Evolutionary conservation across 30 jellyfish, hydroid and myxozoan species (phyloP).

Genomic region (Mastigias papua): DNA sequence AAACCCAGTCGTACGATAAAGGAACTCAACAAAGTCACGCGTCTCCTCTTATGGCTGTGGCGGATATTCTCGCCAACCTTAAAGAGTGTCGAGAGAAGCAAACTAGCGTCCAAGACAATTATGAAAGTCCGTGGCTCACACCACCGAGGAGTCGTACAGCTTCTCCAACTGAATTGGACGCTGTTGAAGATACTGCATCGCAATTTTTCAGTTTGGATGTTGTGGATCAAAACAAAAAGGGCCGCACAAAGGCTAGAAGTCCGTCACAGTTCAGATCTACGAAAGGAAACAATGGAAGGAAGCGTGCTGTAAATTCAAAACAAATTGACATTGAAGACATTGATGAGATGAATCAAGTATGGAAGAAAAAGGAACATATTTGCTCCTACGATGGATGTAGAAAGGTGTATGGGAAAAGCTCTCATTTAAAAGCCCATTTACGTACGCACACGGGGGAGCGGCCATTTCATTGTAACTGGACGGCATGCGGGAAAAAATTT

Average conservation of each 20-base stretch:
- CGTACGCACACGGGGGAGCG: constrained; percentile 99
- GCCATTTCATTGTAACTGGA: constrained; percentile 97
- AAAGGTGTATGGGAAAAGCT: constrained; percentile 96
- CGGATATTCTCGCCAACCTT: constrained; percentile 85
- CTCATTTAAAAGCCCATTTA: constrained; percentile 97
- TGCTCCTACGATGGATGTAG: constrained; percentile 91
- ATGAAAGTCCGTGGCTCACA: constrained; percentile 90
- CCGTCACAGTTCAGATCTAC: constrained; percentile 31
- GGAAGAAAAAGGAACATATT: constrained; percentile 86
- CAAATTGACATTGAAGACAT: constrained; percentile 51
- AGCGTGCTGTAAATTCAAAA: constrained; percentile 65
- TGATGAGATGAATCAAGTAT: constrained; percentile 11
- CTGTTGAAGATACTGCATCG: constrained; percentile 47
- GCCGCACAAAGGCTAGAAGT: constrained; percentile 61
- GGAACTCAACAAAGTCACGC: constrained; percentile 29
- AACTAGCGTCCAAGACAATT: constrained; percentile 20
- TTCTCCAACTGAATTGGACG: constrained; percentile 92
- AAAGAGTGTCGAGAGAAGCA: constrained; percentile 75
- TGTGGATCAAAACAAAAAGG: constrained; percentile 48
- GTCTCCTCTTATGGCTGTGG: constrained; percentile 71
- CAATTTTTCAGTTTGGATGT: constrained; percentile 54
- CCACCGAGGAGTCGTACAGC: constrained; percentile 99
- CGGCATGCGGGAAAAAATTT: constrained; percentile 92
- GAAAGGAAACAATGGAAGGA: constrained; percentile 32
- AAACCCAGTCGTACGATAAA: constrained; percentile 42